Evolutionary conservation across 2,113 vertebrate species (phyloP).

Genomic region (Myrmophylax atrothorax): DNA sequence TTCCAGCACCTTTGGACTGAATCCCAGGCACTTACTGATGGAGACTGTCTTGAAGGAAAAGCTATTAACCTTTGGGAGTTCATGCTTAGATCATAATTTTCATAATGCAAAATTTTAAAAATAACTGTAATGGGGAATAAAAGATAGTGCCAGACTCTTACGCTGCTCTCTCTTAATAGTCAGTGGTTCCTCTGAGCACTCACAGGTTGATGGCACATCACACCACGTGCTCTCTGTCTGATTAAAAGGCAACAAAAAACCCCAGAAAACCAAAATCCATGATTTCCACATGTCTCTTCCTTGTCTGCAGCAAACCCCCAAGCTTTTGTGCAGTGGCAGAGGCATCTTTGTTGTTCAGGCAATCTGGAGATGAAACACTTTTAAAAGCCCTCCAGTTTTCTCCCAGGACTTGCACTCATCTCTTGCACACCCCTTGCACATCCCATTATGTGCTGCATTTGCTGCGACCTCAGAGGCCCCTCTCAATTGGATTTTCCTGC

Average conservation of each 20-base stretch:
- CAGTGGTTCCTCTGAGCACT: background rate
- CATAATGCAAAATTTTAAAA: constrained; percentile 5
- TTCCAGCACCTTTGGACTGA: background rate
- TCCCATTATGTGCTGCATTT: constrained; percentile 48
- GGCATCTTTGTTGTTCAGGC: constrained; percentile 46
- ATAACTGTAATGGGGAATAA: background rate
- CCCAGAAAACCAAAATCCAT: background rate
- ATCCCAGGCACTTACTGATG: background rate
- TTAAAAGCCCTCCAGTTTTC: constrained; percentile 57
- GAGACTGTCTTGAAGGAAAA: background rate
- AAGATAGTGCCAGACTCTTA: background rate
- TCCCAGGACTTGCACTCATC: constrained; percentile 13
- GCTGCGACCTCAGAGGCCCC: constrained; percentile 56
- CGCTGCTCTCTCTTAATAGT: background rate
- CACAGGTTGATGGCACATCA: background rate
- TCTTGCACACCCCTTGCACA: background rate
- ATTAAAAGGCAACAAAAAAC: background rate
- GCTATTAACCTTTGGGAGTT: background rate
- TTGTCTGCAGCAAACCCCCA: background rate
- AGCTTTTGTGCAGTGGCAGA: background rate
- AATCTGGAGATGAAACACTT: constrained; percentile 56
- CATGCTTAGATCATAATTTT: background rate
- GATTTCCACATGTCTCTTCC: background rate
- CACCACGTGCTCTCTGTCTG: background rate
- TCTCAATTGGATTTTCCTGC: constrained; percentile 59